A percentile compares a stretch with the other conserved stretches of the same genome.
These are phyloP conservation scores for Apotomis betuletana DNA, from an alignment of 2,888 invertebrate genomes.

Conservation along the genomic window DNA sequence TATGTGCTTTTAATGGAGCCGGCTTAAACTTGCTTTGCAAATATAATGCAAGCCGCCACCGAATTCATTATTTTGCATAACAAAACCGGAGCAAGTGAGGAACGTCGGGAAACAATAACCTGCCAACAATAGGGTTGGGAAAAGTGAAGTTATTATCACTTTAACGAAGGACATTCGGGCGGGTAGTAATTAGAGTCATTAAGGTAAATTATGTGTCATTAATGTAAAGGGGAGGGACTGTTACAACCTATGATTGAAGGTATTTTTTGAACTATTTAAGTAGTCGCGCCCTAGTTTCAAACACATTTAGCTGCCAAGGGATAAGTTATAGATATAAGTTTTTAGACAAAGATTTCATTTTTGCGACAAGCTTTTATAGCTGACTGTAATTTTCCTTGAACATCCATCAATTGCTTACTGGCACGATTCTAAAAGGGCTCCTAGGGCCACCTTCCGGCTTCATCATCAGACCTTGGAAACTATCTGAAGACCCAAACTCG, in stretches of 20 bases:
- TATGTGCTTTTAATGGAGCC: constrained; percentile 5
- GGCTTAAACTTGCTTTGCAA: constrained; percentile 44
- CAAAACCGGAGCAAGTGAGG: constrained; percentile 56
- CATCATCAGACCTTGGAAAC: no score
- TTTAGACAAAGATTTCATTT: no score
- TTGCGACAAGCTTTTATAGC: no score
- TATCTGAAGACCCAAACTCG: no score
- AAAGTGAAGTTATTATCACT: constrained; percentile 6
- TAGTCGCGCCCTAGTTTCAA: no score
- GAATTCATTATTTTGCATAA: constrained; percentile 67
- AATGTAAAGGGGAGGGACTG: not conserved
- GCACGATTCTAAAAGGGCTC: no score
- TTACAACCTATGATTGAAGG: not conserved
- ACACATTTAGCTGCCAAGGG: no score
- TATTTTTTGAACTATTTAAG: not conserved
- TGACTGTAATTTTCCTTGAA: no score
- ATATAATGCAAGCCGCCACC: constrained; percentile 46
- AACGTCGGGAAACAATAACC: constrained; percentile 44
- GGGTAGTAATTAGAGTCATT: constrained; percentile 18
- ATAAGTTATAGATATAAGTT: no score
- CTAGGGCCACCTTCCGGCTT: no score
- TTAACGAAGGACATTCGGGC: constrained; percentile 11
- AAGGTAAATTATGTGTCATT: constrained; percentile 4
- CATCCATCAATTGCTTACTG: no score
- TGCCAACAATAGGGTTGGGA: constrained; percentile 30